Base-by-base conservation (phyloP, 1,140 invertebrate genomes). In the Epicauta chinensis region DNA sequence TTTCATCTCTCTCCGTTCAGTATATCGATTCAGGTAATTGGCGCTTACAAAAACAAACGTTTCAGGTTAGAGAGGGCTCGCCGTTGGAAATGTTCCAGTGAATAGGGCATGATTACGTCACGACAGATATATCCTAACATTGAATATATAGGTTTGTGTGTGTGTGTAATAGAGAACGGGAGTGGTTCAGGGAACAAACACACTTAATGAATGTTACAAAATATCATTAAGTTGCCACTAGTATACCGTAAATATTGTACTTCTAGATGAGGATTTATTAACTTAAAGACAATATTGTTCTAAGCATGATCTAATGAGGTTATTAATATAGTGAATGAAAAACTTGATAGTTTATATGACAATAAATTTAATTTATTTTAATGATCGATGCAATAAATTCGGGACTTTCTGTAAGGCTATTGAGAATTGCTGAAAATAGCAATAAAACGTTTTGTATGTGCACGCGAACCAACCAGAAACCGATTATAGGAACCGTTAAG, bases 191-290 rank as follows among this genome's bases (percentile, higher is more conserved):
- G 40, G 38, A 51, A 51, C 48, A 51, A 51, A 51, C 48, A 42
- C 37, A 51, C 48, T 51, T 51, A 51, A 51, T 51, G 48, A 51
- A 51, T 38, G 48, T 51, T 37, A 42, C 37, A 51, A 51, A 51
- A 51, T 51, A 51, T 51, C 48, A 51, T 51, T 51, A 51, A 51
- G 48, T 51, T 51, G 48, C 48, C 48, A 48, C 45, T 37, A 35
- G 35, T 36, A 46, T 46, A 48, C 35, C 45, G 45, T 48, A 48
- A 38, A 38, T 37, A 48, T 48, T 48, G 30, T 48, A 48, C 34
- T 38, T 38, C 45, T 37, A 48, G 35, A 48, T 48, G 44, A 23
- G 45, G 45, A 48, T 48, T 48, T 48, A 48, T 48, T 48, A 48
- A 48, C 45, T 38, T 48, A 48, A 39, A 39, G 35, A 48, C 45